A percentile compares a stretch with the other conserved stretches of the same genome.
Evolutionary conservation across 2,888 invertebrate species (phyloP).

Genomic region (Pammene aurita): DNA sequence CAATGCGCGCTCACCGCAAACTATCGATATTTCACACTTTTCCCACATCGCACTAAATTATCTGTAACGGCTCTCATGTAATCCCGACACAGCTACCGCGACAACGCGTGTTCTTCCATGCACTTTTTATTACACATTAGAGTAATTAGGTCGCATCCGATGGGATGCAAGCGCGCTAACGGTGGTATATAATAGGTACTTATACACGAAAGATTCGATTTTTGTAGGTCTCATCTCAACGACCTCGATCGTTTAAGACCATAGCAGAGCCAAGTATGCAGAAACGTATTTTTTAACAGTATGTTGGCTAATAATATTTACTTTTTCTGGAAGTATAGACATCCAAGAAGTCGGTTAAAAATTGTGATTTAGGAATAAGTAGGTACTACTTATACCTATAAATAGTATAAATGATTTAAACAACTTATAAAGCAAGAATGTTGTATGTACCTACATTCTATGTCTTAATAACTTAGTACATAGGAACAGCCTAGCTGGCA

Average conservation of each 20-base stretch:
- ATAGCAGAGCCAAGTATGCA: too few species aligned
- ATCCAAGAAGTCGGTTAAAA: too few species aligned
- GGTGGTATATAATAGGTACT: too few species aligned
- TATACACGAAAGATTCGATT: neutral
- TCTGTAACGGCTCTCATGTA: conserved; percentile 62
- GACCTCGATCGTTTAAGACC: too few species aligned
- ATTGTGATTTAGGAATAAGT: too few species aligned
- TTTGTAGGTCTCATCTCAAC: too few species aligned
- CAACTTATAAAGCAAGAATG: neutral
- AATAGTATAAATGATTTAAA: neutral
- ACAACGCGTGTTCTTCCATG: conserved; percentile 50
- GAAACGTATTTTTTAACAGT: too few species aligned
- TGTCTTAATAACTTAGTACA: conserved; percentile 46
- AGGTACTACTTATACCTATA: too few species aligned
- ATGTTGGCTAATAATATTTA: too few species aligned
- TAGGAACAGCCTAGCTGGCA: conserved; percentile 48
- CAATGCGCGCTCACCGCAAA: conserved; percentile 62
- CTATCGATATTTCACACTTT: conserved; percentile 71
- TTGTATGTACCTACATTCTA: neutral
- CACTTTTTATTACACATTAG: conserved; percentile 17
- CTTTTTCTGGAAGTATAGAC: too few species aligned
- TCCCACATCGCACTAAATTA: conserved; percentile 63
- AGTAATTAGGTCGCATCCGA: conserved; percentile 34
- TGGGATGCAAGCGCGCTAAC: conserved; percentile 40
- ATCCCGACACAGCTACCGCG: conserved; percentile 49